Evolutionary conservation across 2,113 vertebrate species (phyloP).

Genomic region (Perca fluviatilis): DNA sequence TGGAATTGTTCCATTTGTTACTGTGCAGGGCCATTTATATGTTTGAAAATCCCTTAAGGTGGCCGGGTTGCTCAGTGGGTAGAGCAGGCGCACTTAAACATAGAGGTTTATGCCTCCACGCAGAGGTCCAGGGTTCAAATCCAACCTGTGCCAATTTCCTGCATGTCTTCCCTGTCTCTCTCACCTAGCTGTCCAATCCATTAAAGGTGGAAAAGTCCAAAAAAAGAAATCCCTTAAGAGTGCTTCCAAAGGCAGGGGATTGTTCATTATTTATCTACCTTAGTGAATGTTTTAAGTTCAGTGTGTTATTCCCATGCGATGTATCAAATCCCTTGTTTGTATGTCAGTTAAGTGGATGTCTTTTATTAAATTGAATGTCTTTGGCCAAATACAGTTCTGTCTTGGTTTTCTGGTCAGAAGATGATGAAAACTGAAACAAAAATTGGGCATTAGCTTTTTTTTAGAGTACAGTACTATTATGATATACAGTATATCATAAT

Average conservation of each 20-base stretch:
- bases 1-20: too few species aligned
- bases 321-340: constrained; percentile 56
- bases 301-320: constrained; percentile 40
- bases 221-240: constrained; percentile 17
- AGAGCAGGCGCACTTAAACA: too few species aligned
- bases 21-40: constrained; percentile 25
- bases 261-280: constrained; percentile 52
- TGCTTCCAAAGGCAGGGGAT: constrained; percentile 31
- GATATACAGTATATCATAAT: background rate
- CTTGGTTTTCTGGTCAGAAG: background rate
- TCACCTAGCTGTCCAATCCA: too few species aligned
- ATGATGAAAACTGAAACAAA: background rate
- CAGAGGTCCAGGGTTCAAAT: too few species aligned
- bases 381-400: background rate
- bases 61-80: too few species aligned
- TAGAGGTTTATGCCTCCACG: too few species aligned
- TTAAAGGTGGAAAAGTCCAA: too few species aligned
- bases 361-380: background rate
- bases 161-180: too few species aligned
- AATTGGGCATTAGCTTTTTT: background rate
- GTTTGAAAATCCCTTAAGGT: constrained; percentile 22
- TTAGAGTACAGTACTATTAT: too few species aligned
- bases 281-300: constrained; percentile 35
- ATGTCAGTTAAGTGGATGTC: constrained; percentile 20
- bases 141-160: too few species aligned